These are phyloP conservation scores for Collichthys lucidus DNA, from an alignment of 2,113 vertebrate genomes.

Conservation along the genomic window DNA sequence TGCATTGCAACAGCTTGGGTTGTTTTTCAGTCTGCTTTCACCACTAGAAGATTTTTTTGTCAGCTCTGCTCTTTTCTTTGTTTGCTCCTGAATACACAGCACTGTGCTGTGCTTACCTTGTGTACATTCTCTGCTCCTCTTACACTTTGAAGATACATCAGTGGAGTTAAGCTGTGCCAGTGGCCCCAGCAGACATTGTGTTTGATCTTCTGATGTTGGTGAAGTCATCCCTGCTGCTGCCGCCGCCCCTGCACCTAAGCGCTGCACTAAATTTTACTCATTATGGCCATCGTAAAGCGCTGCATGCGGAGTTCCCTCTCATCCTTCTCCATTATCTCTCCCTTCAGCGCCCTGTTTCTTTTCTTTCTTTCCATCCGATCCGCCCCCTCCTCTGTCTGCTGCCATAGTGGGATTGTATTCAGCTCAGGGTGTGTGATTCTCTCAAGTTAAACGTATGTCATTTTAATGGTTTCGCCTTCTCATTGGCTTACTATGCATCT, in stretches of 20 bases:
- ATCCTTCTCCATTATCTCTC: conserved; percentile 64
- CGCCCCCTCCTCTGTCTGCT: conserved; percentile 11
- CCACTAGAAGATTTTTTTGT: not conserved
- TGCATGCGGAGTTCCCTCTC: conserved; percentile 63
- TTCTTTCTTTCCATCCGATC: not conserved
- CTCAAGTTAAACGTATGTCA: conserved; percentile 1
- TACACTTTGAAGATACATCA: conserved; percentile 54
- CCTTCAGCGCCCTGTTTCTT: conserved; percentile 7
- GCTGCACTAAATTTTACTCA: conserved; percentile 78
- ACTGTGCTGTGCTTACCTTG: not conserved
- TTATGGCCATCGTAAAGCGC: conserved; percentile 74
- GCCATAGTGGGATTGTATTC: conserved; percentile 14
- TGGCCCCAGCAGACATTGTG: conserved; percentile 9
- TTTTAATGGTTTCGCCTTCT: conserved; percentile 29
- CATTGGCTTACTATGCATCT: conserved; percentile 20
- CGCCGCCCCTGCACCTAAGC: conserved; percentile 39
- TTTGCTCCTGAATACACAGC: conserved; percentile 27
- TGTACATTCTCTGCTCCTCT: conserved; percentile 23
- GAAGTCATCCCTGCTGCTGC: conserved; percentile 48
- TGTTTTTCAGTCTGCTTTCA: not conserved
- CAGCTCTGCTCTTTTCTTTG: not conserved
- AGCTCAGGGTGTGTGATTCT: conserved; percentile 2
- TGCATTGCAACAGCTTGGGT: too few species aligned
- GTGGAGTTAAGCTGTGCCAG: conserved; percentile 34
- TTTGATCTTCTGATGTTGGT: conserved; percentile 67